Conservation (phyloP, 2,113 vertebrate genomes). For the Circaetus cinerascens region DNA sequence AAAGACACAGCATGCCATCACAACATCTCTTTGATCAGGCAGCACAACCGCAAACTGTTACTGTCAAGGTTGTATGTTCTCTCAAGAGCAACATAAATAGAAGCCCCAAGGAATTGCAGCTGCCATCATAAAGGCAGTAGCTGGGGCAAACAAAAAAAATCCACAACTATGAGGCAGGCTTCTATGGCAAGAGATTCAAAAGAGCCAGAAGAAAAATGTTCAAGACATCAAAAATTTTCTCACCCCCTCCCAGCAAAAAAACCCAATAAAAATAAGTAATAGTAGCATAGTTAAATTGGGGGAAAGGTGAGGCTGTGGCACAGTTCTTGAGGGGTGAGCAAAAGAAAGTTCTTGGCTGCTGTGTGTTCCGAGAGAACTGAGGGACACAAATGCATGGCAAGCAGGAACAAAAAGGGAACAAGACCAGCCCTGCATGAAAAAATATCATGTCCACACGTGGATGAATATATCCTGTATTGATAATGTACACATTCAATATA, state of each 20-base stretch:
- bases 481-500: background rate
- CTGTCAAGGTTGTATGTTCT: background rate
- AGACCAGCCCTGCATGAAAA: background rate
- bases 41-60: background rate
- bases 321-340: background rate
- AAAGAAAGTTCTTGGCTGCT: background rate
- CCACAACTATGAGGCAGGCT: background rate
- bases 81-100: background rate
- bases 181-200: background rate
- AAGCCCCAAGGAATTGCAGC: background rate
- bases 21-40: background rate
- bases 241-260: background rate
- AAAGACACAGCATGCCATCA: background rate
- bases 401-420: background rate
- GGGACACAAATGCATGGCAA: background rate
- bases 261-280: background rate
- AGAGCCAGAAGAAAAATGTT: background rate
- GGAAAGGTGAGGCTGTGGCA: background rate
- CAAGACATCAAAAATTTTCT: background rate
- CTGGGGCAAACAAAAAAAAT: background rate
- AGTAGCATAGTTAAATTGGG: background rate
- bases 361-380: background rate
- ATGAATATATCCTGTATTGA: background rate
- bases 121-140: background rate
- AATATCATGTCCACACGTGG: background rate